A percentile compares a stretch with the other conserved stretches of the same genome.
Conservation (phyloP, 2,888 invertebrate genomes). For the Idaea aversata region DNA sequence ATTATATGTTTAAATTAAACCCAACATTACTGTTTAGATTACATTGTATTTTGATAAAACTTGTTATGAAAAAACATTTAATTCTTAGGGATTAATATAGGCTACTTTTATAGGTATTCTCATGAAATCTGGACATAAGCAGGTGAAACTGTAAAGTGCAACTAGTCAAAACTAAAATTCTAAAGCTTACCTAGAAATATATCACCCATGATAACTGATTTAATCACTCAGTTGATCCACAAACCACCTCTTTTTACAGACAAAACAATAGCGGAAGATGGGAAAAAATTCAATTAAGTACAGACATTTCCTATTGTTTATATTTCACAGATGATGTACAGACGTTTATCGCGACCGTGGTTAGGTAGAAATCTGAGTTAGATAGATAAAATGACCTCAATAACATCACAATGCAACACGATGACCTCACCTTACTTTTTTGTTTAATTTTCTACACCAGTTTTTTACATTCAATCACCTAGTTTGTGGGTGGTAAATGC, state of each 20-base stretch:
- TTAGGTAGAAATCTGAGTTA: slow-evolving; percentile 3
- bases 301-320: neutral
- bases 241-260: neutral
- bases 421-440: slow-evolving; percentile 20
- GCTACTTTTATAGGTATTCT: too few relatives aligned
- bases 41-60: too few relatives aligned
- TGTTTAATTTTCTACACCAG: slow-evolving; percentile 2
- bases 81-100: too few relatives aligned
- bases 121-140: too few relatives aligned
- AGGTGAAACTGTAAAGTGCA: too few relatives aligned
- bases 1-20: too few relatives aligned
- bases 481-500: neutral
- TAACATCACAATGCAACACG: slow-evolving; percentile 4
- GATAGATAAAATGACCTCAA: slow-evolving; percentile 20
- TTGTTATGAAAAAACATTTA: too few relatives aligned
- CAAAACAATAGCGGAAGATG: neutral
- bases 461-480: neutral
- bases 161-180: neutral
- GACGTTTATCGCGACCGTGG: neutral
- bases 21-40: too few relatives aligned
- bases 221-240: neutral
- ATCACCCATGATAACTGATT: slow-evolving; percentile 31
- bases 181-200: slow-evolving; percentile 38
- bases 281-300: neutral
- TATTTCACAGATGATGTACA: neutral